phyloP scores from a whole-genome alignment of 2,113 vertebrate species.

The Chaenocephalus aceratus region DNA sequence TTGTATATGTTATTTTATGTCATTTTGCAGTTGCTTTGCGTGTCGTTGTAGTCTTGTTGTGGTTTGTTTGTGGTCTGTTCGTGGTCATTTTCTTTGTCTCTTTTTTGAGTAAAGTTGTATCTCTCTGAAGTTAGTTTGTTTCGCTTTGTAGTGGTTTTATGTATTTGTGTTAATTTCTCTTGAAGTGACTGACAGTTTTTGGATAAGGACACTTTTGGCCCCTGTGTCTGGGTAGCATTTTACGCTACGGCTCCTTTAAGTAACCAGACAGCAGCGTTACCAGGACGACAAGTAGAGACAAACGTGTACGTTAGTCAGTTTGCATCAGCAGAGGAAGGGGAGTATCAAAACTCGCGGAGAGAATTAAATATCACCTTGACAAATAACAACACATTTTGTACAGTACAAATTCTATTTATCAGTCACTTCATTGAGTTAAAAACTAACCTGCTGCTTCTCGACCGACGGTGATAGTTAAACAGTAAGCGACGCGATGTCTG shows the following conservation, averaged over 20 bases:
- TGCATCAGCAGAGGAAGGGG: neutral
- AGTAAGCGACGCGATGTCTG: neutral
- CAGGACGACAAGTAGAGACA: slow-evolving; percentile 76
- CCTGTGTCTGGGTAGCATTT: neutral
- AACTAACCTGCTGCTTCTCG: neutral
- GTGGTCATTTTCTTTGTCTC: too few species aligned
- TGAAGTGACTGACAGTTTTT: too few species aligned
- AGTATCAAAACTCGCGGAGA: slow-evolving; percentile 8
- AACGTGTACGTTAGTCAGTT: slow-evolving; percentile 41
- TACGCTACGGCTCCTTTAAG: slow-evolving; percentile 79
- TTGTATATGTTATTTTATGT: too few species aligned
- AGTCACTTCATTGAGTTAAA: neutral
- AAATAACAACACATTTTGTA: neutral
- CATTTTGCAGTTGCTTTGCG: too few species aligned
- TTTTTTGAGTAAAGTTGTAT: too few species aligned
- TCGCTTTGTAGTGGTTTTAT: too few species aligned
- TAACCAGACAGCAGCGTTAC: slow-evolving; percentile 60
- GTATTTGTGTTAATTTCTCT: too few species aligned
- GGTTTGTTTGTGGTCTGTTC: too few species aligned
- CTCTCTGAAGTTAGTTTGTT: too few species aligned
- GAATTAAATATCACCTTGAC: neutral
- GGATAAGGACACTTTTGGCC: too few species aligned
- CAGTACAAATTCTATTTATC: neutral
- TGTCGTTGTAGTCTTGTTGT: too few species aligned
- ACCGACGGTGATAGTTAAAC: neutral